Evolutionary conservation across 92 coral and sea anemone species (phyloP), one percentile per base, ranked within the genome.

Genomic region (Anthopleura xanthogrammica): DNA sequence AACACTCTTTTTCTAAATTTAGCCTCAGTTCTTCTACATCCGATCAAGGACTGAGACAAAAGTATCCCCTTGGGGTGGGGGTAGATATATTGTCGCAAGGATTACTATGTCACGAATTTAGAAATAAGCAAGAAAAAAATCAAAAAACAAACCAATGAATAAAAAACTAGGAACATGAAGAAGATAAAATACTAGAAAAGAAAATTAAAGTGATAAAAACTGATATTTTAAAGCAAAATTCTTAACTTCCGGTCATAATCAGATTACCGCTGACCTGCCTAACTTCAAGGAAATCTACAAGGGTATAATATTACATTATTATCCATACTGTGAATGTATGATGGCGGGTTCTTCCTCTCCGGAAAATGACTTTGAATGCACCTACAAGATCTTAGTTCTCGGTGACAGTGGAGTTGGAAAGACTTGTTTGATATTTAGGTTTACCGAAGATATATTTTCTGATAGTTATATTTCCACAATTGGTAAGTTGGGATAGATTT

Each of bases 361-460:
- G 3, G 97, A 90, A n/a, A 92, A 94, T 77, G 99, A 97, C 62
- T 94, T 90, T 87, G 99, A 97, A 77, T 82, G 91, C 64, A 97
- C 99, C 12, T 97, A 88, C 88, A 97, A 97, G 77, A 97, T 97
- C 42, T 90, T 97, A 24, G 97, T 97, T 50, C 92, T 97, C 41
- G 99, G 99, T 24, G 99, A 97, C 66, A 97, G 99, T 52, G 99
- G 98, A 40, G 99, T 97, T 20, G 99, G 99, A 8, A 97, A 97
- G 85, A 94, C 99, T 7, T 97, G 99, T 60, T 66, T 97, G 74
- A 97, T 97, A 52, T 97, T 94, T 78, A 92, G 99, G 80, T 97
- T 94, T 68, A 92, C 97, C 0, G 99, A 97, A 78, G 96, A 93
- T 74, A 82, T 97, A 50, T 97, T 94, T 68, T 94, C 99, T 3